Evolutionary conservation across 2,888 invertebrate genomes (phyloP).

Genomic region (Diogma glabrata): DNA sequence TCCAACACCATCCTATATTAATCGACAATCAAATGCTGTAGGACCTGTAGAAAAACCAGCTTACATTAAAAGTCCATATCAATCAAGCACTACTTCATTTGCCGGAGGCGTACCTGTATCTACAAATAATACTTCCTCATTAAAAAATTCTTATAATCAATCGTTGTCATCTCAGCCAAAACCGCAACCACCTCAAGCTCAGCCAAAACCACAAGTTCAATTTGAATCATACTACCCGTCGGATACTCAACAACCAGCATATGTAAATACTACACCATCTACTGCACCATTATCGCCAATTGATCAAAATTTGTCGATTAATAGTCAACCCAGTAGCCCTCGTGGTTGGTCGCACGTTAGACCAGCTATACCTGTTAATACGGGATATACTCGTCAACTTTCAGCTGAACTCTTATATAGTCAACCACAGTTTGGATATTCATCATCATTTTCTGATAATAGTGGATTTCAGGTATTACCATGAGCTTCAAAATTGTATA

Average conservation of each 20-base stretch:
- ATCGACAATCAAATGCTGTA: neutral
- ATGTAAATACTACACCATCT: slow-evolving; percentile 1
- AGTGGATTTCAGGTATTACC: slow-evolving; percentile 7
- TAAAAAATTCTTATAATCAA: neutral
- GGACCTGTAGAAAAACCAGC: neutral
- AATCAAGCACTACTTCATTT: slow-evolving; percentile 17
- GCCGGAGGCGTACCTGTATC: slow-evolving; percentile 17
- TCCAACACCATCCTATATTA: slow-evolving; percentile 11
- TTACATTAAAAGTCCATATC: neutral
- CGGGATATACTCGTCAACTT: slow-evolving; percentile 14
- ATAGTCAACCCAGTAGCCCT: slow-evolving; percentile 1
- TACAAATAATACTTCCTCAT: neutral
- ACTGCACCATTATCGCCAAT: slow-evolving; percentile 12
- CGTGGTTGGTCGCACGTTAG: slow-evolving; percentile 19
- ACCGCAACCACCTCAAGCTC: slow-evolving; percentile 1
- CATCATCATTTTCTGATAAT: slow-evolving; percentile 5
- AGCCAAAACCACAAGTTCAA: neutral
- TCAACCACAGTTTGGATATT: neutral
- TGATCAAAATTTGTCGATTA: slow-evolving; percentile 19
- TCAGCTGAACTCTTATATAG: slow-evolving; percentile 5
- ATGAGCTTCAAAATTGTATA: slow-evolving; percentile 5
- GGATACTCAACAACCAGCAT: slow-evolving; percentile 17
- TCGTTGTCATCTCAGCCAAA: slow-evolving; percentile 10
- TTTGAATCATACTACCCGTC: slow-evolving; percentile 11
- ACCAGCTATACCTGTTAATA: slow-evolving; percentile 15